phyloP scores from a whole-genome alignment of 1,140 invertebrate species.

The Drosophila rhopaloa region DNA sequence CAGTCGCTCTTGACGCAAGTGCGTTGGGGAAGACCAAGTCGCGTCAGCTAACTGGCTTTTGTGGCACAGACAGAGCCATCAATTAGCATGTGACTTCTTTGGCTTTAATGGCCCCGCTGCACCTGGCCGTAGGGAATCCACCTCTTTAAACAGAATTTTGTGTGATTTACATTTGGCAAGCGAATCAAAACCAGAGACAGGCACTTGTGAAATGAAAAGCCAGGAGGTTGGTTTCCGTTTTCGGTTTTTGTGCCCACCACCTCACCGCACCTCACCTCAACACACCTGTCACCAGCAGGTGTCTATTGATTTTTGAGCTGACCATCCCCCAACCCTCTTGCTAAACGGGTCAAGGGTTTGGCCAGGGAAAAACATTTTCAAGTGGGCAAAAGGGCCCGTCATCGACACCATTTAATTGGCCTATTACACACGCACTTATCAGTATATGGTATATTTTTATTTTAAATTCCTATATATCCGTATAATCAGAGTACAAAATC shows the following conservation, averaged over 20 bases:
- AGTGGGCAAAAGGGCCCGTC: conserved; percentile 58
- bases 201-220: conserved; percentile 51
- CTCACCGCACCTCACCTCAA: too few species aligned
- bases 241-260: conserved; percentile 25
- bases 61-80: conserved; percentile 33
- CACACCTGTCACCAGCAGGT: conserved; percentile 40
- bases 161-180: conserved; percentile 47
- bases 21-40: conserved; percentile 69
- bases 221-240: conserved; percentile 2
- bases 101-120: conserved; percentile 15
- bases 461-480: conserved; percentile 33
- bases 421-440: conserved; percentile 27
- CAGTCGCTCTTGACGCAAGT: conserved; percentile 48
- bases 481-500: conserved; percentile 39
- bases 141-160: conserved; percentile 47
- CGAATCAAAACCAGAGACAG: conserved; percentile 44
- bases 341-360: conserved; percentile 65
- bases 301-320: conserved; percentile 66
- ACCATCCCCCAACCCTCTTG: conserved; percentile 9
- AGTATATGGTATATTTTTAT: conserved; percentile 1
- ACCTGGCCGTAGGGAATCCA: conserved; percentile 27
- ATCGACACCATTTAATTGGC: conserved; percentile 50
- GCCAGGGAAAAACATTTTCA: conserved; percentile 62
- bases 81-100: conserved; percentile 50
- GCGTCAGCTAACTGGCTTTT: conserved; percentile 43